Base-by-base conservation (phyloP, 2,888 invertebrate genomes). In the Xestia xanthographa region DNA sequence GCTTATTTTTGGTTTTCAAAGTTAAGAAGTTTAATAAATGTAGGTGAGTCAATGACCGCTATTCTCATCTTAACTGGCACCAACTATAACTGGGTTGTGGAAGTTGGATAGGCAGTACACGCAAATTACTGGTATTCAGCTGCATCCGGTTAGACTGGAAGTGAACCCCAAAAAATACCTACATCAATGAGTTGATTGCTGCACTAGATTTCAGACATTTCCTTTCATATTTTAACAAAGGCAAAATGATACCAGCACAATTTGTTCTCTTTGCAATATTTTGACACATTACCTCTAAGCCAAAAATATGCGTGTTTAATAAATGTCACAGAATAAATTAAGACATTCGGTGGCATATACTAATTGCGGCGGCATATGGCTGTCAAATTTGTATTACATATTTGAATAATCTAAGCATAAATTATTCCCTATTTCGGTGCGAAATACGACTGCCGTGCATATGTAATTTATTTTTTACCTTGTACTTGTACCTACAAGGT, bases 351-450 rank as follows among this genome's bases (percentile, higher is more conserved):
- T 67, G 45, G 58, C 26, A 41, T 41, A 63, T 41, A 68, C 26
- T 79, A 83, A 83, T 68, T 50, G 41, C 53, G 48, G 45, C 14
- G 43, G 58, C 17, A 34, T 56, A 60, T 50, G n/a, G 48, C 60
- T 84, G 74, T 69, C 84, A 73, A 82, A 77, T 77, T 58, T 82
- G 63, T 63, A 48, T 72, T 29, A 71, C 48, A 38, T 56, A 81
- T 84, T 66, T 74, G 69, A 74, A 80, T 84, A 81, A 73, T 41
- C 26, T 29, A 58, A 43, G 66, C 43, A 80, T 83, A 72, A 45
- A 72, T 80, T 82, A 82, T 62, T 75, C 48, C 12, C 0, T 69
- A 60, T 34, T 63, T 34, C 20, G 8, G 60, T 50, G 38, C 50
- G 17, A 77, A 65, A 82, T 65, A 58, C 4, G 50, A 22, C 38